Percentiles rank a stretch among this genome's conserved stretches.
Evolutionary conservation across 2,888 invertebrate species (phyloP).

Genomic region (Andrena praecox): DNA sequence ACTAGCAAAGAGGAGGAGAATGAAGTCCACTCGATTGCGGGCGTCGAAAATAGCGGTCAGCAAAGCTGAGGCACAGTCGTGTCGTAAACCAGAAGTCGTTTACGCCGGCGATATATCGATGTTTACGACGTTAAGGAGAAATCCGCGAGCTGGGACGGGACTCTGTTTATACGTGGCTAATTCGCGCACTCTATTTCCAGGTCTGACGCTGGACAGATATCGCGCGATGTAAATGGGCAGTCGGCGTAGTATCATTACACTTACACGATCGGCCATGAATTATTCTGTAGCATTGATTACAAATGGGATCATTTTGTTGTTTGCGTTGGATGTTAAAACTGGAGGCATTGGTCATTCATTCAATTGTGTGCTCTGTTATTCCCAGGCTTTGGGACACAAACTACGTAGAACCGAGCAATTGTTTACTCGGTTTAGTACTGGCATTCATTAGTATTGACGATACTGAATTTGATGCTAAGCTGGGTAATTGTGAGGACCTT

Average conservation of each 20-base stretch:
- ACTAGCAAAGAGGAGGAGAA: too few relatives aligned
- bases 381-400: too few relatives aligned
- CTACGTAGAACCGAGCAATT: too few relatives aligned
- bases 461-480: too few relatives aligned
- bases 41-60: too few relatives aligned
- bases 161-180: conserved; percentile 38
- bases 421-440: too few relatives aligned
- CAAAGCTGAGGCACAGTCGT: background rate
- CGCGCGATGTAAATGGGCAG: background rate
- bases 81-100: background rate
- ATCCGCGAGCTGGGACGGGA: conserved; percentile 11
- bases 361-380: too few relatives aligned
- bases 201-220: conserved; percentile 42
- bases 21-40: too few relatives aligned
- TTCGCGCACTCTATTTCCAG: conserved; percentile 53
- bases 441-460: too few relatives aligned
- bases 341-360: background rate
- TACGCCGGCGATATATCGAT: background rate
- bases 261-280: background rate
- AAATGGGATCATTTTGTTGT: background rate
- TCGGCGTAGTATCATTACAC: conserved; percentile 1
- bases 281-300: background rate
- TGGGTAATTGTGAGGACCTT: too few relatives aligned
- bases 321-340: background rate
- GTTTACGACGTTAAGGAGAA: conserved; percentile 16